Evolutionary conservation across 2,113 vertebrate species (phyloP).

Genomic region (Rhinichthys klamathensis): DNA sequence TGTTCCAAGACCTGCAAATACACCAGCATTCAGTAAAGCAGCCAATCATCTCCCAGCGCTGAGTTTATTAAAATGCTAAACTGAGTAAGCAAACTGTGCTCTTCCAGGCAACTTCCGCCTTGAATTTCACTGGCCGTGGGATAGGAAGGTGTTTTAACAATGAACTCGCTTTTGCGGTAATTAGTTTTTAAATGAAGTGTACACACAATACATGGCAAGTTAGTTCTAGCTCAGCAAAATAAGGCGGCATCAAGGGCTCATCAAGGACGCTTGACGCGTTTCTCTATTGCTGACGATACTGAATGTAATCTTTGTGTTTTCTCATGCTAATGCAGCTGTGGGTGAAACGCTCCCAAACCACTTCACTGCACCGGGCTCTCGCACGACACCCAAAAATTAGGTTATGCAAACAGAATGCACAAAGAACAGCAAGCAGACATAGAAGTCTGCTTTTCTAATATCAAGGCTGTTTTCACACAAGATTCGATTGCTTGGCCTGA

Average conservation of each 20-base stretch:
- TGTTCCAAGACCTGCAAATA: constrained; percentile 91
- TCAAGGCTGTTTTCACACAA: background rate
- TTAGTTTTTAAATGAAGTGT: constrained; percentile 28
- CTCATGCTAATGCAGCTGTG: constrained; percentile 30
- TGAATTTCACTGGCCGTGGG: background rate
- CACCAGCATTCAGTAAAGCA: constrained; percentile 66
- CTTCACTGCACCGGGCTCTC: background rate
- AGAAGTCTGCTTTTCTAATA: background rate
- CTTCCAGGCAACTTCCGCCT: constrained; percentile 1
- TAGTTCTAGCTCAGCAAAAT: constrained; percentile 23
- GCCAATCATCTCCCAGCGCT: background rate
- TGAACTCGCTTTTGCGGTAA: constrained; percentile 8
- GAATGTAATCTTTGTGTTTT: constrained; percentile 32
- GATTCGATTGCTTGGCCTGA: background rate
- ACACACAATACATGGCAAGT: background rate
- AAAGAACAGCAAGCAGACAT: constrained; percentile 23
- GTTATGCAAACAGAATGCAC: background rate
- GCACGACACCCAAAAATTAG: constrained; percentile 11
- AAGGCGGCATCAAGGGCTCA: constrained; percentile 14
- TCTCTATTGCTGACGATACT: background rate
- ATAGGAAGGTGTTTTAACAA: background rate
- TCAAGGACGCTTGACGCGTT: background rate
- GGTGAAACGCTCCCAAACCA: background rate
- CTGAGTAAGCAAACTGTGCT: background rate
- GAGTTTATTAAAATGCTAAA: constrained; percentile 9